A percentile compares a stretch with the other conserved stretches of the same genome.
phyloP scores from a whole-genome alignment of 2,113 vertebrate genomes.

The Bubo blakistoni region DNA sequence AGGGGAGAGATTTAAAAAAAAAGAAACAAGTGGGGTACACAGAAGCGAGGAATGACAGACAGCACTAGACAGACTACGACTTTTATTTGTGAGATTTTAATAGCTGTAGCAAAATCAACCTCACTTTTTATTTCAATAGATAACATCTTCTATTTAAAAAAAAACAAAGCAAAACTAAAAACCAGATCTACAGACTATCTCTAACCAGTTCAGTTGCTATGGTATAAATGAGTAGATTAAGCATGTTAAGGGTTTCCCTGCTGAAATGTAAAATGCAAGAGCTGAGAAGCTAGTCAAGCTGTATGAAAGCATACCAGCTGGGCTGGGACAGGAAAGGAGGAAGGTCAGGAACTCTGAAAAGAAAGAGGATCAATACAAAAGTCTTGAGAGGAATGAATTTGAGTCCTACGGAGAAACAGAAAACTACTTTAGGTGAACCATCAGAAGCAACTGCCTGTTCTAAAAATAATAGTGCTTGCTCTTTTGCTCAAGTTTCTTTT shows the following conservation, averaged over 20 bases:
- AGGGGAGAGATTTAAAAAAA: background rate
- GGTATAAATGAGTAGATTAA: background rate
- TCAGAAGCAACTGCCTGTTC: conserved; percentile 4
- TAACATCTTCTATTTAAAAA: background rate
- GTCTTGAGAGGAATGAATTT: conserved; percentile 25
- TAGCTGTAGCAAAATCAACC: background rate
- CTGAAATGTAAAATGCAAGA: conserved; percentile 7
- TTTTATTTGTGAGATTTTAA: background rate
- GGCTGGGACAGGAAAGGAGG: conserved; percentile 14
- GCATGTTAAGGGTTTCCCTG: background rate
- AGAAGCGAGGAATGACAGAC: background rate
- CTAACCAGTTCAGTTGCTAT: background rate
- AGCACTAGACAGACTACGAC: background rate
- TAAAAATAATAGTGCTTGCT: conserved; percentile 35
- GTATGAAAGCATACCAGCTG: background rate
- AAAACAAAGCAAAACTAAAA: background rate
- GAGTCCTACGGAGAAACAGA: background rate
- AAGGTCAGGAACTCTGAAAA: conserved; percentile 44
- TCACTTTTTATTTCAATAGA: background rate
- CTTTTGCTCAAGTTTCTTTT: background rate
- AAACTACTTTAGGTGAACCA: conserved; percentile 20
- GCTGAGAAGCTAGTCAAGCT: background rate
- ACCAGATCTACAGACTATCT: background rate
- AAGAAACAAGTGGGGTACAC: background rate
- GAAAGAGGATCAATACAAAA: conserved; percentile 27